phyloP scores from a whole-genome alignment of 2,888 invertebrate species.

The Cremastobaeus sp. region DNA sequence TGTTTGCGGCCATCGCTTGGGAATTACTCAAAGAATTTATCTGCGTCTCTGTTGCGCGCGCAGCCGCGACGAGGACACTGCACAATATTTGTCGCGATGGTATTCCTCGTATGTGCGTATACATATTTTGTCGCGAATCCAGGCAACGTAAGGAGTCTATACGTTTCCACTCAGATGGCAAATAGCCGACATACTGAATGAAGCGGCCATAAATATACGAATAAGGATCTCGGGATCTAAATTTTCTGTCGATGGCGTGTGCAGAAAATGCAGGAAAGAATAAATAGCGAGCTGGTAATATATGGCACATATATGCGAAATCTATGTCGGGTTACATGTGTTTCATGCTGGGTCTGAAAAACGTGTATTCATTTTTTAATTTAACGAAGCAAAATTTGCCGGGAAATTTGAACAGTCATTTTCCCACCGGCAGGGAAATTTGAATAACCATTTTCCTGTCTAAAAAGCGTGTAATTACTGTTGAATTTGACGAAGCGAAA shows the following conservation, averaged over 20 bases:
- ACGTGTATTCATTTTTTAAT: no score
- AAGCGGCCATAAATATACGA: constrained; percentile 33
- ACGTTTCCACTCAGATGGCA: constrained; percentile 42
- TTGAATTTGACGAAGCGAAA: no score
- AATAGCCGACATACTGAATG: constrained; percentile 50
- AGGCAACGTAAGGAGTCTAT: constrained; percentile 29
- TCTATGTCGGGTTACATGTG: neutral
- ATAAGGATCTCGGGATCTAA: constrained; percentile 39
- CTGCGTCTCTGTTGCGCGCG: neutral
- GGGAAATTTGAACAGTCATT: no score
- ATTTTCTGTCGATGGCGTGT: constrained; percentile 25
- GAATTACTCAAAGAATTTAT: constrained; percentile 26
- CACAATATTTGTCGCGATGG: constrained; percentile 37
- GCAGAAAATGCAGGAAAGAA: constrained; percentile 1
- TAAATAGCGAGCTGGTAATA: neutral
- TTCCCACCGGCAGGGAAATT: no score
- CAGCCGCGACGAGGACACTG: constrained; percentile 9
- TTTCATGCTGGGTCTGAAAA: no score
- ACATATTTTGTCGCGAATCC: constrained; percentile 37
- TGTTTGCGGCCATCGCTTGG: constrained; percentile 10
- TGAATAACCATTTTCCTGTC: no score
- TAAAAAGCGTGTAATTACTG: no score
- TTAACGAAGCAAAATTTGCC: no score
- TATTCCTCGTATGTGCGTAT: constrained; percentile 30
- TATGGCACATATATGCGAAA: constrained; percentile 8